Evolutionary conservation across 2,888 invertebrate genomes (phyloP), one percentile per base, ranked within the genome.

Genomic region (Diadegma fenestrale): DNA sequence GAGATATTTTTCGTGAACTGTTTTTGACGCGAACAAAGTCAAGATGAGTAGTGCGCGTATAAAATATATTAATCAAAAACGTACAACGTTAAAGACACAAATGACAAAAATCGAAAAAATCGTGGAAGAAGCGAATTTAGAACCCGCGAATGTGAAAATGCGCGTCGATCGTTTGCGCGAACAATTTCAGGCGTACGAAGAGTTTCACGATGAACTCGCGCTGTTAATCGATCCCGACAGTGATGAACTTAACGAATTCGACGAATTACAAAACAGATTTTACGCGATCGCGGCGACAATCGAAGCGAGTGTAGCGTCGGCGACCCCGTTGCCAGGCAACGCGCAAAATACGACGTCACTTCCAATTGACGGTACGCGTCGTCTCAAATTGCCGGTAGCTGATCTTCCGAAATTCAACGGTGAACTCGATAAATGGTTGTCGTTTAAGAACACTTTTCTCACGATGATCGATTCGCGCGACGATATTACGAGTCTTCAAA

Each of bases 361-460:
- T 1, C 4, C 43, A 22, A 75, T 73, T 14, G 63, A 80, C 58
- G 58, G 48, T 4, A 77, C 72, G 45, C 58, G 71, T 30, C 30
- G 30, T 30, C 30, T 30, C 30, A 30, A 30, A 30, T 30, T 30
- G 30, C 30, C 30, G 30, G 30, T 30, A 30, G 30, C 30, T 4
- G 30, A 30, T 30, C 30, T 30, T 30, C 30, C 30, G 30, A 30
- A 30, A 4, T 30, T 30, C 4, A 30, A 30, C 30, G 30, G 30
- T 30, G 30, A 30, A 30, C 30, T 30, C 33, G 77, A 81, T 1
- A 73, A 78, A 12, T 81, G 81, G 81, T 19, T 88, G 8, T 83
- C 82, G 10, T 89, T 89, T 54, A 84, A 86, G 79, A 87, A 88
- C 69, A 71, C 86, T 1, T 85, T 85, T 33, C 5, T 48, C 2